Percentiles rank a stretch among this genome's conserved stretches.
These are phyloP conservation scores for Centruroides vittatus DNA, from an alignment of 1,140 invertebrate species.

Conservation along the genomic window DNA sequence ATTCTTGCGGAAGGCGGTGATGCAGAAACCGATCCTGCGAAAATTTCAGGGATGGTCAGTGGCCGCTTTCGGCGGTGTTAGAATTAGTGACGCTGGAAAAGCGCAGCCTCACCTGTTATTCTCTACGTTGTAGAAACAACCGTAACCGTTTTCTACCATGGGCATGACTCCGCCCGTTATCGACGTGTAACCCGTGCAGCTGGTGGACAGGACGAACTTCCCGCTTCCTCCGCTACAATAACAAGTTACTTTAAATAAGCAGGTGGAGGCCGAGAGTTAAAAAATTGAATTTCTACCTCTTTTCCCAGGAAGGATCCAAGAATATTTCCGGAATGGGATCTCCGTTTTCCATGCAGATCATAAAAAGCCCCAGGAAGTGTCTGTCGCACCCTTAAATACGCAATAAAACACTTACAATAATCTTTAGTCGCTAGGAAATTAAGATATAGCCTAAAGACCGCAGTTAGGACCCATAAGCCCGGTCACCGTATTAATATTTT, in stretches of 20 bases:
- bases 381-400: constrained; percentile 33
- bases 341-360: constrained; percentile 36
- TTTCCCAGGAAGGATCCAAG: constrained; percentile 37
- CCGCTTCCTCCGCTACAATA: constrained; percentile 40
- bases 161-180: constrained; percentile 42
- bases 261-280: no score
- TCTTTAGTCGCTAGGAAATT: no score
- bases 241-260: no score
- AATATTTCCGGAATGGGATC: constrained; percentile 37
- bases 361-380: constrained; percentile 36
- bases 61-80: neutral
- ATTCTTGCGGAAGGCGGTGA: constrained; percentile 25
- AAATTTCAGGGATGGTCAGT: neutral
- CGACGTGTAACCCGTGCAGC: constrained; percentile 41
- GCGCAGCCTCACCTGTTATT: constrained; percentile 28
- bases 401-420: no score
- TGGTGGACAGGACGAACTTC: constrained; percentile 45
- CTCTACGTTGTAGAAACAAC: constrained; percentile 41
- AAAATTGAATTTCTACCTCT: constrained; percentile 28
- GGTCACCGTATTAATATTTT: no score
- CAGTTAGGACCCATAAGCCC: no score
- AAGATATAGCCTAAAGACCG: no score
- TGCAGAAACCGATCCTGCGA: constrained; percentile 27
- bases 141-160: constrained; percentile 46
- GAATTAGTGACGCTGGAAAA: neutral